Percentiles rank a stretch among this genome's conserved stretches.
These are phyloP conservation scores for Mesocricetus auratus DNA, from an alignment of 2,113 vertebrate genomes.

Conservation along the genomic window DNA sequence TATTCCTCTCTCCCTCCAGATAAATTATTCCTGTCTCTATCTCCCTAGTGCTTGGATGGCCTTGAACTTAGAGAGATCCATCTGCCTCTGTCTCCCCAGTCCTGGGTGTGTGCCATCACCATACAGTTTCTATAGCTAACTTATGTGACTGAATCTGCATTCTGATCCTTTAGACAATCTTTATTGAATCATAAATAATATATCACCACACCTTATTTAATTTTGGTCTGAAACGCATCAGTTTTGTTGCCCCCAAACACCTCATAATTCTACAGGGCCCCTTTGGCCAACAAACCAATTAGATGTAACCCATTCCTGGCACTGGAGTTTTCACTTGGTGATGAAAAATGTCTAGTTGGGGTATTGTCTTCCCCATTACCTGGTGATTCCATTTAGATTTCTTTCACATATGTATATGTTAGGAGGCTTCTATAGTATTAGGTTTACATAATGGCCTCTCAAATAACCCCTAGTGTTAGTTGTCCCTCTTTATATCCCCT, in stretches of 20 bases:
- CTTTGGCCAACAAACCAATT: neutral
- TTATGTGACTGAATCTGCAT: too few relatives aligned
- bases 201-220: neutral
- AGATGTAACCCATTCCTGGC: neutral
- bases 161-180: too few relatives aligned
- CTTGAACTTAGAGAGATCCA: too few relatives aligned
- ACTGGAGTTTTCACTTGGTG: neutral
- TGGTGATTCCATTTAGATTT: neutral
- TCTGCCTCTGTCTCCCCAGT: too few relatives aligned
- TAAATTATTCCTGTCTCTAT: too few relatives aligned
- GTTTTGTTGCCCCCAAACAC: neutral
- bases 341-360: neutral
- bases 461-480: neutral
- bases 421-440: neutral
- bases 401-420: neutral
- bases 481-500: neutral
- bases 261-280: neutral
- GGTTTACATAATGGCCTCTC: neutral
- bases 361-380: neutral
- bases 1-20: too few relatives aligned
- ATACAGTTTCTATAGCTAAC: too few relatives aligned
- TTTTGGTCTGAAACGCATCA: neutral
- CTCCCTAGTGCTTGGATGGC: too few relatives aligned
- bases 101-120: too few relatives aligned
- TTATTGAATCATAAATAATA: too few relatives aligned